Evolutionary conservation across 2,888 invertebrate genomes (phyloP), one percentile per base, ranked within the genome.

Genomic region (Crioceris asparagi): DNA sequence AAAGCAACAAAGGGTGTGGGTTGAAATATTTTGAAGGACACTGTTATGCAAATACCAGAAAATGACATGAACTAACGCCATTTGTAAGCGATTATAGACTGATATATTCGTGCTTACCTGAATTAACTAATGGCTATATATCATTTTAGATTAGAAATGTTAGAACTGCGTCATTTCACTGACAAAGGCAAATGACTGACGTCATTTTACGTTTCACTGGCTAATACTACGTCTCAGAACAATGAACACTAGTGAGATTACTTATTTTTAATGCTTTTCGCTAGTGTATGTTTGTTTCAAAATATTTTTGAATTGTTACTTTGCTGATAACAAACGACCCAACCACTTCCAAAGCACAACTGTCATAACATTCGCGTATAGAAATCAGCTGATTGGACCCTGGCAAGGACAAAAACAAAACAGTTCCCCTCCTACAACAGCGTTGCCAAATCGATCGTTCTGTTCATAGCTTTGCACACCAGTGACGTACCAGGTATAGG

Each of bases 141-240:
- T 45, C 38, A 36, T 38, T 42, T 46, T 39, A 14, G 14, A 29
- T 14, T 29, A 30, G 14, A 16, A 16, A 11, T 31, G 12, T 31
- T 36, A 36, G 36, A 71, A 75, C 72, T 75, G 74, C 75, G 75
- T 74, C 71, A 72, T 74, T 65, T 65, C 55, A 35, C 41, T 43
- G 40, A 38, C 36, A 40, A 43, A 35, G 38, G 41, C 35, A 39
- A 68, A 66, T 66, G 66, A 67, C 66, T 73, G 74, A 74, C 74
- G 74, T 74, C 73, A 74, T 68, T 49, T 53, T 46, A 38, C 34
- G 34, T 27, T 33, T 6, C 27, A n/a, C n/a, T n/a, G n/a, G n/a
- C n/a, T n/a, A n/a, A n/a, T n/a, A n/a, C n/a, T n/a, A n/a, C n/a
- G n/a, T n/a, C n/a, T n/a, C n/a, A n/a, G n/a, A n/a, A n/a, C n/a